Base-by-base conservation (phyloP, 2,113 vertebrate genomes). In the Ictidomys tridecemlineatus region DNA sequence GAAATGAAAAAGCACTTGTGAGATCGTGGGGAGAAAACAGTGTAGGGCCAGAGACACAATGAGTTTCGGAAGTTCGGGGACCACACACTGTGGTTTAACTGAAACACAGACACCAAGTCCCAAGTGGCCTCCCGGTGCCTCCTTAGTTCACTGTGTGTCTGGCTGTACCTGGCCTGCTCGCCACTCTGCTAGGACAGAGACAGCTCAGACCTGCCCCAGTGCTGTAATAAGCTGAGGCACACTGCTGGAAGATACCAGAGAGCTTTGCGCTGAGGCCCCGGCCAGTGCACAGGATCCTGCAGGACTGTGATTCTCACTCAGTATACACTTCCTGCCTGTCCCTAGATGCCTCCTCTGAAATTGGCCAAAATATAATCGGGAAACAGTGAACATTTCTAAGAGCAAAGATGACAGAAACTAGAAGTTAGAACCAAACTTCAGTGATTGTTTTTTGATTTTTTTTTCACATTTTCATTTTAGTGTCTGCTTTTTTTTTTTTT, bases 251-350 rank as follows among this genome's bases (percentile, higher is more conserved):
- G 61, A 13, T 69, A 79, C 32, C 26, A 4, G 8, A 10, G 11
- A 8, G 0, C 48, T 26, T 5, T 51, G 37, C 8, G 10, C 26
- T 28, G 3, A 2, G 6, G 28, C 17, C 12, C n/a, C 8, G 0
- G 4, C 12, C 7, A 4, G 24, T 1, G 7, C 61, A 8, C 0
- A 8, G 51, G 6, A 20, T 14, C 17, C 0, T 1, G 5, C 1
- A 28, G 12, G 4, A 42, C 14, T 0, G 5, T 4, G 51, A 14
- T 26, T 37, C 63, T 89, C 18, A 14, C 30, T 45, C 45, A 12
- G 26, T 1, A 5, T 17, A 8, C 2, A 5, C 63, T 34, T 53
- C 5, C 13, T 1, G 20, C 18, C 13, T 79, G 51, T 14, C 18
- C 48, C n/a, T 16, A 8, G 0, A 5, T 0, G 3, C 74, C 39